phyloP scores from a whole-genome alignment of 30 jellyfish, hydroid and myxozoan genomes.

The Hydractinia echinata region DNA sequence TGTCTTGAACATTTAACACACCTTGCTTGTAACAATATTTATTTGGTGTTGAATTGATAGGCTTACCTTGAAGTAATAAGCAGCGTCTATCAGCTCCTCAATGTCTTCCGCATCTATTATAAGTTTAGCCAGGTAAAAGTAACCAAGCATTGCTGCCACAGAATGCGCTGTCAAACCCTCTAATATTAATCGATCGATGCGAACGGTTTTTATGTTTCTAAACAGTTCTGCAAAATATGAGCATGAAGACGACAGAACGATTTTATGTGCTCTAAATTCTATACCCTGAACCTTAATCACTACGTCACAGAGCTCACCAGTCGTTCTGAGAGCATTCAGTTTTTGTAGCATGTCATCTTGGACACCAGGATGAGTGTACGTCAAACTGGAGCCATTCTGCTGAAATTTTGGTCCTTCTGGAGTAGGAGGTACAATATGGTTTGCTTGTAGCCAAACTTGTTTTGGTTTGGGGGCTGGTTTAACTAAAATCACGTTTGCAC shows the following conservation, averaged over 20 bases:
- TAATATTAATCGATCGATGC: slow-evolving; percentile 17
- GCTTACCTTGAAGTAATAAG: slow-evolving; percentile 10
- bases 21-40: neutral
- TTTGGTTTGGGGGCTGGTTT: no score
- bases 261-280: slow-evolving; percentile 18
- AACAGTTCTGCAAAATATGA: slow-evolving; percentile 14
- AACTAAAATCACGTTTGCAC: no score
- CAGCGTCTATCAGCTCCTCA: slow-evolving; percentile 19
- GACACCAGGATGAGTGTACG: slow-evolving; percentile 29
- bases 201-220: slow-evolving; percentile 2
- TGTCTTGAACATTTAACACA: neutral
- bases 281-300: neutral
- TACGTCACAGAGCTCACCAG: slow-evolving; percentile 4
- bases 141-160: slow-evolving; percentile 26
- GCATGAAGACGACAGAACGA: slow-evolving; percentile 12
- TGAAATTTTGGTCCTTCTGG: slow-evolving; percentile 22
- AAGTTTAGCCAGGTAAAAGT: slow-evolving; percentile 12
- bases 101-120: slow-evolving; percentile 19
- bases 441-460: no score
- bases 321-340: neutral
- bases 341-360: slow-evolving; percentile 3
- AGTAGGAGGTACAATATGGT: slow-evolving; percentile 12
- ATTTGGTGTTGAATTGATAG: no score
- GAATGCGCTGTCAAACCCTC: slow-evolving; percentile 14
- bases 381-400: slow-evolving; percentile 6